A percentile compares a stretch with the other conserved stretches of the same genome.
phyloP scores from a whole-genome alignment of 2,113 vertebrate species.

The mouse (Mus musculus) region GRCm39 chr11:64414501-64415000 shows the following conservation, averaged over 20 bases:
- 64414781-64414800: background rate
- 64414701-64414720: background rate
- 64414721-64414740: background rate
- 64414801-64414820: too few species aligned
- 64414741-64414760: background rate
- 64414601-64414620: background rate
- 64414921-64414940: background rate
- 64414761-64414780: background rate
- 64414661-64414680: background rate
- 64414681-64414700: background rate
- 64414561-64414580: background rate
- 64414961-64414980: background rate
- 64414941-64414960: background rate
- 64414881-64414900: background rate
- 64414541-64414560: background rate
- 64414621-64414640: background rate
- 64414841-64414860: background rate
- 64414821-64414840: background rate
- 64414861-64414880: too few species aligned
- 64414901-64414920: background rate
- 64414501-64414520: background rate
- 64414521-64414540: background rate
- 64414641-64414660: background rate
- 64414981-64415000: background rate
- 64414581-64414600: background rate